Evolutionary conservation across 2,797 vertebrate genomes (phyloP), one percentile per base, ranked within the genome.

Genomic region (Danio aesculapii): DNA sequence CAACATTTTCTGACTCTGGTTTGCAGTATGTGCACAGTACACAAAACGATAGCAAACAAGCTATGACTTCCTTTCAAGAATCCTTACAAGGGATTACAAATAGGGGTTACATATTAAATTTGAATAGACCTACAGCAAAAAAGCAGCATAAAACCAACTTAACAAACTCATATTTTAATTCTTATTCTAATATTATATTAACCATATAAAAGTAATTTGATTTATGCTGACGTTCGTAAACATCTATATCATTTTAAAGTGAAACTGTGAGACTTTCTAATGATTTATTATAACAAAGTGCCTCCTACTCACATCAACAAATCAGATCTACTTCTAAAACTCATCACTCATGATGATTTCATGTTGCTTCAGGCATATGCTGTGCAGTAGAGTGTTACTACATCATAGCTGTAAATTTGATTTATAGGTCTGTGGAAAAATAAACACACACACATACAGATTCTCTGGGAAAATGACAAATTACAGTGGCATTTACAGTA

Each of bases 221-320:
- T 21, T 6, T 67, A 13, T 50, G 21, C 14, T 8, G 4, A 68
- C 49, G 44, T 21, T 59, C 10, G 11, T 12, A 11, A 41, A 62
- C 59, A 30, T 39, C 16, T 30, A 49, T 61, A 49, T 43, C 0
- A 75, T 52, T 55, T 44, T 64, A 64, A 55, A 8, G 19, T 50
- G 57, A 50, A 76, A 62, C n/a, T 63, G 10, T 14, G 30, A 17
- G 10, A 75, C 49, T 52, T 75, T 62, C 21, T 10, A 52, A 49
- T 21, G 12, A 44, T 17, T 39, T 39, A 53, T 17, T n/a, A 62
- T 75, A 63, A 69, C 43, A 11, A 47, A 41, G 21, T 17, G 11
- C 58, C 21, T 50, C 46, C 58, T 8, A 73, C 6, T 8, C 58
- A 7, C 62, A 75, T 39, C 30, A 52, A 14, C n/a, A 50, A 13